Percentiles rank a stretch among this genome's conserved stretches.
Conservation (phyloP, 2,888 invertebrate genomes). For the Sinelater perroti region DNA sequence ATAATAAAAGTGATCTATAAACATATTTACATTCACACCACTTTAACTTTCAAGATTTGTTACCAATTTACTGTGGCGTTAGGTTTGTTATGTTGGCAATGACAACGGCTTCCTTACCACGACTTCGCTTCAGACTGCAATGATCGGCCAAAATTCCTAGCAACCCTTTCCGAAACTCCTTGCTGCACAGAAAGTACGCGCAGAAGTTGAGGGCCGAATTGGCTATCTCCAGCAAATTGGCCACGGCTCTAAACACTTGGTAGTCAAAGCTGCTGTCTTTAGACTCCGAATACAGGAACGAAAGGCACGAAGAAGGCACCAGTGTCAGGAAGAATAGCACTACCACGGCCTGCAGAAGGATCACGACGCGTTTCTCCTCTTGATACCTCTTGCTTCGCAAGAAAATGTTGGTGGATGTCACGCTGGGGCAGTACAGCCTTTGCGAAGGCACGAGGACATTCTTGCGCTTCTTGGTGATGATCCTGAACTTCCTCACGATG, state of each 20-base stretch:
- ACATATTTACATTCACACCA: no score
- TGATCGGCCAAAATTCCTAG: neutral
- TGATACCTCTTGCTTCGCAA: conserved; percentile 39
- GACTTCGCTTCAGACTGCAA: no score
- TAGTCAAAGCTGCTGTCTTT: conserved; percentile 30
- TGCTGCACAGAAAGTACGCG: conserved; percentile 44
- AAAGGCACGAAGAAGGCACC: conserved; percentile 42
- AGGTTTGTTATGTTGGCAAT: no score
- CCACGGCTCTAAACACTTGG: conserved; percentile 41
- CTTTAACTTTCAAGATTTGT: no score
- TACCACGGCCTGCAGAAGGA: conserved; percentile 38
- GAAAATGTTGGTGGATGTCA: conserved; percentile 20
- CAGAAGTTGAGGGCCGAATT: conserved; percentile 44
- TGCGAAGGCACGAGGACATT: conserved; percentile 21
- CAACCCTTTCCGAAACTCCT: conserved; percentile 41
- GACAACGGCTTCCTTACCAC: no score
- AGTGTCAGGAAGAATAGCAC: conserved; percentile 42
- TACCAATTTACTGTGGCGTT: no score
- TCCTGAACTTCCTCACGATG: conserved; percentile 40
- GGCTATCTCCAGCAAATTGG: conserved; percentile 42
- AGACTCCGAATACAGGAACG: conserved; percentile 39
- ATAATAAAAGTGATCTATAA: no score
- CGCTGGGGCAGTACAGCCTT: neutral
- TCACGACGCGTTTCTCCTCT: conserved; percentile 41
- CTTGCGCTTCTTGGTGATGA: conserved; percentile 39